phyloP scores from a whole-genome alignment of 2,888 invertebrate species.

The Ornithoptera alexandrae region DNA sequence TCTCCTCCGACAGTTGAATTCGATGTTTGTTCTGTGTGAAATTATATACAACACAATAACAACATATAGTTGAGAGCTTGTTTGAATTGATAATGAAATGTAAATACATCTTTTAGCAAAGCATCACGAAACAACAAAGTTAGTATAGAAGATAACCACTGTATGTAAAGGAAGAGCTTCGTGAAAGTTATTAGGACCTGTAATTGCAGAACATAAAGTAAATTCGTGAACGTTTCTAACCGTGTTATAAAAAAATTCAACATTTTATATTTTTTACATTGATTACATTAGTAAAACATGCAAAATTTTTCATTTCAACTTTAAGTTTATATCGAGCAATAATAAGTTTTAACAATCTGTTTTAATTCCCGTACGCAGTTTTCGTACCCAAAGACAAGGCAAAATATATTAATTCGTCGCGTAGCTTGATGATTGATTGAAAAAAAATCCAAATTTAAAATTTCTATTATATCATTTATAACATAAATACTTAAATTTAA shows the following conservation, averaged over 20 bases:
- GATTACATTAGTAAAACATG: too few relatives aligned
- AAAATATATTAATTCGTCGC: too few relatives aligned
- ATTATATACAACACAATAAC: slow-evolving; percentile 17
- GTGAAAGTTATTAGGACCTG: slow-evolving; percentile 2
- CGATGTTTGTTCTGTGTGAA: slow-evolving; percentile 9
- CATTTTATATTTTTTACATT: too few relatives aligned
- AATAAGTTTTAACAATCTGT: too few relatives aligned
- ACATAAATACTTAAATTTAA: too few relatives aligned
- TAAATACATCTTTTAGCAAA: slow-evolving; percentile 24
- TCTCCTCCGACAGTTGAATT: slow-evolving; percentile 2
- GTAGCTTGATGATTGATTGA: too few relatives aligned
- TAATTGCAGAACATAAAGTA: slow-evolving; percentile 1
- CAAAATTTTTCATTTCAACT: too few relatives aligned
- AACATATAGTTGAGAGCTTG: slow-evolving; percentile 16
- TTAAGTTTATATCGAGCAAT: too few relatives aligned
- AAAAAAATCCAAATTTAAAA: too few relatives aligned
- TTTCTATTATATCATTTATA: too few relatives aligned
- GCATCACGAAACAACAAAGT: slow-evolving; percentile 21
- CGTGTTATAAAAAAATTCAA: background rate
- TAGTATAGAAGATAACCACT: slow-evolving; percentile 5
- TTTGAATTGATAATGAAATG: slow-evolving; percentile 27
- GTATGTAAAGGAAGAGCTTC: background rate
- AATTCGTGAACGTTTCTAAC: background rate
- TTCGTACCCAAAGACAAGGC: too few relatives aligned
- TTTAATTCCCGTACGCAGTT: too few relatives aligned